Base-by-base conservation (phyloP, 2,797 vertebrate species). In the Diplodus puntazzo region DNA sequence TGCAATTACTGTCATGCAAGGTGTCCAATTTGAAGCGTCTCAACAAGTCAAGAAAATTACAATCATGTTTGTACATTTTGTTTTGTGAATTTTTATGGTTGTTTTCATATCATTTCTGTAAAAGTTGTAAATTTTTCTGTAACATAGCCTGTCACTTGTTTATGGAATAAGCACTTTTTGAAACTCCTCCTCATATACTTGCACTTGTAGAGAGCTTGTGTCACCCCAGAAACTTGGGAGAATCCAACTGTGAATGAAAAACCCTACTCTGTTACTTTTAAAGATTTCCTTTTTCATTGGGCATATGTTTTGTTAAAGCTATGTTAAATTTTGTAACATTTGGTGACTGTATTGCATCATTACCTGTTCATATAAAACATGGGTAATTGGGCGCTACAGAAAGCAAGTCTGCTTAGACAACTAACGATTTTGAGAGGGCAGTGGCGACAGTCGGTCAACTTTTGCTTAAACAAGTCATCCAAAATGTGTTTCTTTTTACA, bases 61-160 rank as follows among this genome's bases (percentile, higher is more conserved):
- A 90, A 75, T 78, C 76, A 79, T 83, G 81, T 91, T 89, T 94
- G 80, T 91, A 88, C 55, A 79, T 88, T 78, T 87, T 89, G 69
- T 79, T 89, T 84, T 92, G 92, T 90, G 68, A 91, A 92, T 91
- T 82, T 77, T 81, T 77, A 82, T 49, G 46, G 21, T 88, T 93
- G 18, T 75, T 91, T 92, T 91, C 18, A 67, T 81, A 83, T 89
- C 0, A 79, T 91, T 91, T 91, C 64, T 89, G 79, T 89, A 83
- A 77, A 89, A 79, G 75, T 74, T 92, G 86, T 90, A 91, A 43
- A 91, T 91, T 80, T 80, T 84, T 88, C 79, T 92, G 86, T 92
- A 87, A 83, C 77, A 89, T 88, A 86, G 87, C 77, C 81, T 81
- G 50, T 86, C 55, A 87, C 68, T 85, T 88, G 66, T 87, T 91